Conservation (phyloP, 2,888 invertebrate genomes). For the Gasteruption jaculator region DNA sequence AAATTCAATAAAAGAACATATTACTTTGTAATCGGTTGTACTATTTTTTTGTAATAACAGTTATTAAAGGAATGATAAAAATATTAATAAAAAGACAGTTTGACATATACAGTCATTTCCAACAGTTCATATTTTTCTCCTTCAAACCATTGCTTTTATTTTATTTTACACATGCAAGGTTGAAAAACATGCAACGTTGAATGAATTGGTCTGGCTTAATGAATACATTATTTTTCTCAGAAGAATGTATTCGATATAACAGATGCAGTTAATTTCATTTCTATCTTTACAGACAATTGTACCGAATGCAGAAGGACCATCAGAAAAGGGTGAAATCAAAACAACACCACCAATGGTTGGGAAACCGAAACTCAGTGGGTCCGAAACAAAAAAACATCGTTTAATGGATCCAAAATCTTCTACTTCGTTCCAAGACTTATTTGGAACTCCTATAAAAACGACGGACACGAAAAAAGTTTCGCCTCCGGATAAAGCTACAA, state of each 20-base stretch:
- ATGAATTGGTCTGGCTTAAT: too few species aligned
- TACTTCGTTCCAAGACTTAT: constrained; percentile 72
- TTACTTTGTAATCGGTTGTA: too few species aligned
- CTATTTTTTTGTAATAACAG: too few species aligned
- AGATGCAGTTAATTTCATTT: constrained; percentile 1
- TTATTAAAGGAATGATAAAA: too few species aligned
- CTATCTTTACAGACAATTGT: constrained; percentile 33
- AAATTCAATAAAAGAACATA: too few species aligned
- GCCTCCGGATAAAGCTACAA: constrained; percentile 40
- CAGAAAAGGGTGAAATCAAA: constrained; percentile 59
- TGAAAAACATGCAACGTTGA: too few species aligned
- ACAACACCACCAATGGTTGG: constrained; percentile 61
- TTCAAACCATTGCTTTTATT: too few species aligned
- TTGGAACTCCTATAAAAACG: constrained; percentile 79
- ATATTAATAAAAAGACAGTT: too few species aligned
- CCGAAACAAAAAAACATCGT: constrained; percentile 47
- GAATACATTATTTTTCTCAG: too few species aligned
- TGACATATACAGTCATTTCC: background rate
- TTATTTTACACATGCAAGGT: too few species aligned
- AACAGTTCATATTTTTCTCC: too few species aligned
- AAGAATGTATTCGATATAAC: too few species aligned
- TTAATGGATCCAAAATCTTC: constrained; percentile 52
- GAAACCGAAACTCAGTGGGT: constrained; percentile 66
- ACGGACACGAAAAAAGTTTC: constrained; percentile 60
- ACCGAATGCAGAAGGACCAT: constrained; percentile 56